Evolutionary conservation across 1,140 invertebrate species (phyloP), one percentile per base, ranked within the genome.

Genomic region (Chironomus striatipennis): DNA sequence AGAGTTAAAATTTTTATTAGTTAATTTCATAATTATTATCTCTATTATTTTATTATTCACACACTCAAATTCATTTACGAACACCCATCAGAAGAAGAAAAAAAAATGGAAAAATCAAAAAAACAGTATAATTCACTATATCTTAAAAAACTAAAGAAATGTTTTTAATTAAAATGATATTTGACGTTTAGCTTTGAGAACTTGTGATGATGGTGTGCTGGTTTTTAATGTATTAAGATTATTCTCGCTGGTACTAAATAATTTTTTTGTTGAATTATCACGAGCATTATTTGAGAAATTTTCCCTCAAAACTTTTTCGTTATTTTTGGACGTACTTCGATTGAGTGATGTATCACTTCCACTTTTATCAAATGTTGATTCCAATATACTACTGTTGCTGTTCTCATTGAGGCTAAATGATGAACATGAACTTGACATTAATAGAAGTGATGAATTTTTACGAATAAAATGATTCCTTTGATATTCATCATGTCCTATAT

Each of bases 401-500:
- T 77, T 0, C 75, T 76, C 0, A 74, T 74, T 20, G 75, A 75
- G 3, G 20, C 72, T 10, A 73, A 77, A 0, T 24, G 77, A 75
- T 0, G 76, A 76, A 2, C 74, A 73, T 17, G 78, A 73, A 77
- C 77, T 20, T 80, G 79, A 0, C 78, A 80, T 34, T 80, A 77
- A 73, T 0, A 79, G 79, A 8, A 77, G 77, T 0, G 57, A 43
- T n/a, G 74, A 24, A 6, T 74, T 67, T 42, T 7, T 74, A 43
- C 67, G 0, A 43, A 34, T 20, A 12, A 47, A 42, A 70, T 81
- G 80, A 0, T 77, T 77, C 42, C 79, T 79, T 9, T 80, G 78
- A 76, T 79, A 81, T 75, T 81, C 79, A 21, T 81, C 81, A 21
- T 78, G 78, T 7, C 78, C 79, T 42, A 82, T 82, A 75, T 83